Evolutionary conservation across 2,797 vertebrate genomes (phyloP).

Genomic region (Tachyglossus aculeatus): DNA sequence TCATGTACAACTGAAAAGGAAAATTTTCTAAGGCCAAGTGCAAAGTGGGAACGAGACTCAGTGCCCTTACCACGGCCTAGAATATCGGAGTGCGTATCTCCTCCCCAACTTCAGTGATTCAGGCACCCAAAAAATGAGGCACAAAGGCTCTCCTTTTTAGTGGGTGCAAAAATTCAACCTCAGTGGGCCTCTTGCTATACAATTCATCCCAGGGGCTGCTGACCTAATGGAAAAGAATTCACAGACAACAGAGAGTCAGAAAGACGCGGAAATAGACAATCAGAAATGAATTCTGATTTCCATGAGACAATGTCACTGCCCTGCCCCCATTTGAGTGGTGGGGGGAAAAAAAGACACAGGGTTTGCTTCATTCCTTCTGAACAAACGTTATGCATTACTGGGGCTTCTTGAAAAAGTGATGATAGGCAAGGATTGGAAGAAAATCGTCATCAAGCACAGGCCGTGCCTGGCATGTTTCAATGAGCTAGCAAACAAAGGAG

Average conservation of each 20-base stretch:
- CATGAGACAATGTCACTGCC: not conserved
- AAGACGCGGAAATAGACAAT: constrained; percentile 12
- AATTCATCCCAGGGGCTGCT: not conserved
- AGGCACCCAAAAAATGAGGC: not conserved
- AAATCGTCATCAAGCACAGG: constrained; percentile 7
- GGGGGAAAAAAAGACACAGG: not conserved
- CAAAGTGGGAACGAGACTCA: no score
- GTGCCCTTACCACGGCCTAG: no score
- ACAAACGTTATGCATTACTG: constrained; percentile 13
- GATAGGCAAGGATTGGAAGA: constrained; percentile 18
- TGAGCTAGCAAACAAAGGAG: constrained; percentile 23
- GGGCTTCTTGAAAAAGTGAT: constrained; percentile 17
- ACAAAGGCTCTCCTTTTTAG: constrained; percentile 1
- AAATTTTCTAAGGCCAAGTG: no score
- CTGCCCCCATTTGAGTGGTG: not conserved
- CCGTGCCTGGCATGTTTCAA: constrained; percentile 3
- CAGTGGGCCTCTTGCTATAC: constrained; percentile 3
- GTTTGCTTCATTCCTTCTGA: not conserved
- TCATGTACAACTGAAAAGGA: no score
- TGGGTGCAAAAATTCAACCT: not conserved
- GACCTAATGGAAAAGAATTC: not conserved
- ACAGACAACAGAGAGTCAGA: not conserved
- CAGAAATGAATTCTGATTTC: constrained; percentile 15
- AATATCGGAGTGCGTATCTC: constrained; percentile 1
- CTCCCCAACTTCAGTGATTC: constrained; percentile 10